Base-by-base conservation (phyloP, 2,888 invertebrate genomes). In the Gerosis bhagava region DNA sequence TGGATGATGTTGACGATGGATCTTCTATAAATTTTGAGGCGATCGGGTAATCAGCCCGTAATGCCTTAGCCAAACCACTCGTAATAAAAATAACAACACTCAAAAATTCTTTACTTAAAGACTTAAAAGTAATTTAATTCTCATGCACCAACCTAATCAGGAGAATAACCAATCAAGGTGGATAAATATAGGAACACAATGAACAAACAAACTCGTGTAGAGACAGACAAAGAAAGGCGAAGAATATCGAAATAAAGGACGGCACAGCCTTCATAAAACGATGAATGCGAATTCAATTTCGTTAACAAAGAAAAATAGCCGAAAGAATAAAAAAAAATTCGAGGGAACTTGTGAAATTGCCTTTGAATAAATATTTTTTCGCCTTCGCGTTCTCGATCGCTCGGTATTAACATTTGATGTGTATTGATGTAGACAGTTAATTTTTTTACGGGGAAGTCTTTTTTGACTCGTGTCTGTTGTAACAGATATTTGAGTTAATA, bases 241-340 rank as follows among this genome's bases (percentile, higher is more conserved):
- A 50, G 53, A 59, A 65, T 62, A 68, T 70, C 58, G 62, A 67
- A 75, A 71, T 69, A 71, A 69, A 67, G 62, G 46, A 59, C 62
- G 57, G 60, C 66, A 73, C 71, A 67, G 65, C 70, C 68, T 68
- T 59, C 67, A 73, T 73, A 73, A 72, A 73, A 63, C 71, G 70
- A 73, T 78, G 70, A 77, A 78, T 76, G 70, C 62, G 66, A 70
- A 79, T 77, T 75, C 72, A 81, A 79, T 80, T 80, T 75, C 60
- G 67, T 70, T 73, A 78, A 77, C 74, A 77, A 78, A 81, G 75
- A 77, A 73, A 76, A 74, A 75, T 72, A 66, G 66, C 59, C 51
- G 57, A 53, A 56, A 48, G 62, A 67, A 60, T 63, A n/a, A n/a
- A n/a, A n/a, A n/a, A 63, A 64, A 62, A 57, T 51, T 45, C 16